Base-by-base conservation (phyloP, 1,140 invertebrate genomes). In the Mylabris phalerata region DNA sequence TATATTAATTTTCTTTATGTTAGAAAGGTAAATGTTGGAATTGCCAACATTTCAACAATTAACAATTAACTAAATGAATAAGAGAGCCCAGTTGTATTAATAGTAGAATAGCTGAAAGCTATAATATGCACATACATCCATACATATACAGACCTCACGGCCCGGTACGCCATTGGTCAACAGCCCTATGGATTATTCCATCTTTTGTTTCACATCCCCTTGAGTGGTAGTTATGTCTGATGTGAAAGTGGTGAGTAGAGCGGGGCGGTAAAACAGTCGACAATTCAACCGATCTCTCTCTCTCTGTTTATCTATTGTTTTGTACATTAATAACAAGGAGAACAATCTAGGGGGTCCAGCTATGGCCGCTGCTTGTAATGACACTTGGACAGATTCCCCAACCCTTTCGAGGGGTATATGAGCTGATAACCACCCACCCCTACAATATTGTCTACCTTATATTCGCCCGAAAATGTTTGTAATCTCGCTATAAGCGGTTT, bases 181-280 rank as follows among this genome's bases (percentile, higher is more conserved):
- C 70, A 63, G 63, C 68, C 67, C 70, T 72, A 70, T 70, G 70
- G 70, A 72, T 72, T 72, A 72, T 72, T 72, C 70, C 66, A 68
- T 72, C 70, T 72, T 72, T 72, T 72, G 70, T 72, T 72, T 72
- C 70, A 69, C 66, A 32, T 32, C 32, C 32, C 32, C 32, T 32
- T 32, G 32, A 32, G 32, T 32, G 32, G 32, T 32, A 32, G 32
- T 32, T 32, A 32, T 32, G 32, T 32, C 32, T 32, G 32, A 32
- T 32, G 7, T 32, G 32, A 32, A 32, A 32, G 32, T 32, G 32
- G 32, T 3, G 32, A 7, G 4, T 4, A 32, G 7, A 7, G 32
- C 32, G 32, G 32, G 4, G 32, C 32, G 32, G 32, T 32, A 32
- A 4, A 32, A 32, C 32, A 7, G 19, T 19, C 19, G 19, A 19